phyloP scores from a whole-genome alignment of 2,113 vertebrate species.

The Cheirogaleus medius region DNA sequence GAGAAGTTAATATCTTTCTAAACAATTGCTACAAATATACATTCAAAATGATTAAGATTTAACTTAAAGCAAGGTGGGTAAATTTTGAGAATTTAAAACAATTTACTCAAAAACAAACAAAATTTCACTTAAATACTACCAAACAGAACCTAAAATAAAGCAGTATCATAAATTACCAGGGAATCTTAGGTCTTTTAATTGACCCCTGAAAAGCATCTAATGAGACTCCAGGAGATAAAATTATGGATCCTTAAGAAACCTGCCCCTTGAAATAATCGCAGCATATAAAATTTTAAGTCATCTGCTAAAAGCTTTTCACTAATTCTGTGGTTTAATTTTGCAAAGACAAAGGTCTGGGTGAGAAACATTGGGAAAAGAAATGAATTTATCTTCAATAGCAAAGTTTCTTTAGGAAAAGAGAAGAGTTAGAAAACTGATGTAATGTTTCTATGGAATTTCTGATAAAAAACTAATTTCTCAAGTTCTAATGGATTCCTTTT shows the following conservation, averaged over 20 bases:
- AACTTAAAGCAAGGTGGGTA: constrained; percentile 33
- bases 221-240: not conserved
- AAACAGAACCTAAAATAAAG: not conserved
- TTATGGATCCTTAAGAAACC: not conserved
- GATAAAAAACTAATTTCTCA: constrained; percentile 47
- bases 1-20: constrained; percentile 33
- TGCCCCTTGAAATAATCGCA: not conserved
- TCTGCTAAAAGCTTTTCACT: not conserved
- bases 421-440: not conserved
- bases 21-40: not conserved
- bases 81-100: constrained; percentile 39
- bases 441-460: constrained; percentile 56
- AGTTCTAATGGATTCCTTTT: constrained; percentile 23
- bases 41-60: constrained; percentile 36
- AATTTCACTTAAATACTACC: not conserved
- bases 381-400: not conserved
- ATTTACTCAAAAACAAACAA: not conserved
- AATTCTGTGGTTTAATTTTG: constrained; percentile 21
- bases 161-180: not conserved
- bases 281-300: not conserved
- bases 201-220: not conserved
- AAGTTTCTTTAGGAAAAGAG: not conserved
- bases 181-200: not conserved
- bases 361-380: not conserved
- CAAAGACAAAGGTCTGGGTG: not conserved